Percentiles rank a stretch among this genome's conserved stretches.
Conservation (phyloP, 2,797 vertebrate genomes). For the Clarias platycephalus region DNA sequence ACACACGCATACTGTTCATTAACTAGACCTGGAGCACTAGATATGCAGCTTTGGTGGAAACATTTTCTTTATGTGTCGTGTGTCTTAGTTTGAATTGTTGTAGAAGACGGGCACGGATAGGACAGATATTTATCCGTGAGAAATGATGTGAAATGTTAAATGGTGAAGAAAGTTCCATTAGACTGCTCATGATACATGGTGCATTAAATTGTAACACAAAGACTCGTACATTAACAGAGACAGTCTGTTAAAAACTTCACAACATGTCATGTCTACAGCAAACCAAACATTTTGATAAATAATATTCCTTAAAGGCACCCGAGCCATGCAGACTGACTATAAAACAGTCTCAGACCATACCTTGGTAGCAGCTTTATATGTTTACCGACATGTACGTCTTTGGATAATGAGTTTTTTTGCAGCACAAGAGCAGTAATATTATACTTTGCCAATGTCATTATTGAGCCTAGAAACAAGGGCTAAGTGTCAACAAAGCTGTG, state of each 20-base stretch:
- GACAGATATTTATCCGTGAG: neutral
- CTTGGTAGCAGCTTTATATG: neutral
- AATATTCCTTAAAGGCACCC: neutral
- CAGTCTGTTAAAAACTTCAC: neutral
- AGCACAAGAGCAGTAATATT: constrained; percentile 3
- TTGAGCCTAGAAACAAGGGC: neutral
- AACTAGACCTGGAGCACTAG: neutral
- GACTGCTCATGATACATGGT: neutral
- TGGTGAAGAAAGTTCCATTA: neutral
- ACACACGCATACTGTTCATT: neutral
- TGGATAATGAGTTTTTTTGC: constrained; percentile 11
- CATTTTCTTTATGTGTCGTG: neutral
- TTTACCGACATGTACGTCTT: constrained; percentile 17
- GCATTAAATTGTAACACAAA: neutral
- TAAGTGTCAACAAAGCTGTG: constrained; percentile 20
- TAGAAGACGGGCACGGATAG: too few species aligned
- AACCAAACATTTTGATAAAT: neutral
- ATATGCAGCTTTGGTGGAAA: neutral
- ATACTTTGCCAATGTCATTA: constrained; percentile 13
- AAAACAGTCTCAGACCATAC: neutral
- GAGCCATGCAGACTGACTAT: neutral
- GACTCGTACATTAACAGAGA: neutral
- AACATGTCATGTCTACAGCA: neutral
- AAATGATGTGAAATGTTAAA: constrained; percentile 3
- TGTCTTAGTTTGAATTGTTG: neutral